Conservation (phyloP, 2,113 vertebrate species). For the Ciconia boyciana region DNA sequence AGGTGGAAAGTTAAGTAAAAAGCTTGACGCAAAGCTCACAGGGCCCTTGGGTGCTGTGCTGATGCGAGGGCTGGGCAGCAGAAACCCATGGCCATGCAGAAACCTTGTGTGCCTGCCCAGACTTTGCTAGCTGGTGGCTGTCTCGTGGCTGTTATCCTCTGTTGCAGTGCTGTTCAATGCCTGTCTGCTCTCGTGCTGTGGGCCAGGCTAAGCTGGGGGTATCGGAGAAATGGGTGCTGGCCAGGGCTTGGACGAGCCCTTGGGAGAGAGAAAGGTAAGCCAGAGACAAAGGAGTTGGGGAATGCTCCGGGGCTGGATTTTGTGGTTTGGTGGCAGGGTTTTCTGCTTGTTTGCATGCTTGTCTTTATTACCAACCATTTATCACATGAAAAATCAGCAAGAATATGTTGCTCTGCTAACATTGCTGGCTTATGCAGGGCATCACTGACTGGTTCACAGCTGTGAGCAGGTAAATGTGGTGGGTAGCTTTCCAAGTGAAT, state of each 20-base stretch:
- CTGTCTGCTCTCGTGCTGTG: no score
- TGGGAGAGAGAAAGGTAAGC: background rate
- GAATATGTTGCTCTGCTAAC: background rate
- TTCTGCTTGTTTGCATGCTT: rapidly evolving
- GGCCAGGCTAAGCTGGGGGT: background rate
- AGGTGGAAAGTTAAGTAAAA: background rate
- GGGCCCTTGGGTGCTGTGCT: background rate
- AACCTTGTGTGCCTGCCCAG: background rate
- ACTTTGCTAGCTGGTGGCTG: background rate
- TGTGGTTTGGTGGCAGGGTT: background rate
- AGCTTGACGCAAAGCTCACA: background rate
- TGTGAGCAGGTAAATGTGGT: background rate
- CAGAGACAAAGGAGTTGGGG: background rate
- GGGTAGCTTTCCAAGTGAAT: background rate
- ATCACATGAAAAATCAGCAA: background rate
- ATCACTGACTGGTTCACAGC: background rate
- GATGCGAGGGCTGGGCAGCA: background rate
- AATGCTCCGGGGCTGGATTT: background rate
- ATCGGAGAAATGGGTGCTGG: background rate
- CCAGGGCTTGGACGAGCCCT: background rate
- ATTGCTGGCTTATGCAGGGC: background rate
- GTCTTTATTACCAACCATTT: background rate
- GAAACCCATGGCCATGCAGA: background rate
- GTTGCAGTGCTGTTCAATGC: background rate
- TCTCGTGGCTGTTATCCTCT: background rate